A percentile compares a stretch with the other conserved stretches of the same genome.
Conservation (phyloP, 1,140 invertebrate genomes). For the Venustaconcha ellipsiformis region DNA sequence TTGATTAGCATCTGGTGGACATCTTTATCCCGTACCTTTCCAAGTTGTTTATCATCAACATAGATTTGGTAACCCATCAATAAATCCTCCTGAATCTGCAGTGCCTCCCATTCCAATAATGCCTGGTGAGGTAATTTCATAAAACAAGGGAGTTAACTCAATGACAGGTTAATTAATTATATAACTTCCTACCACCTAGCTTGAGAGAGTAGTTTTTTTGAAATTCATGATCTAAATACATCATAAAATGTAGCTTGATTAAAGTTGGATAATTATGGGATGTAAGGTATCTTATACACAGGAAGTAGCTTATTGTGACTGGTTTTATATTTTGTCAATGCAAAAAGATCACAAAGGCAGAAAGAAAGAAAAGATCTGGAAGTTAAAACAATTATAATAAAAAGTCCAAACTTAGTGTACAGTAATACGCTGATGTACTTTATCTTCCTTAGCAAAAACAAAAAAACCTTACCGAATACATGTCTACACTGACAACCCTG, state of each 20-base stretch:
- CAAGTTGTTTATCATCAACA: conserved; percentile 58
- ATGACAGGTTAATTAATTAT: neutral
- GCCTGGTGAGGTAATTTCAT: conserved; percentile 35
- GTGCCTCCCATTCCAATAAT: conserved; percentile 58
- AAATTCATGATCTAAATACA: conserved; percentile 2
- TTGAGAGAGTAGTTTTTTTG: neutral
- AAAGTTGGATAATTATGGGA: too few relatives aligned
- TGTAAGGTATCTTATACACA: too few relatives aligned
- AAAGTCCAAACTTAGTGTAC: neutral
- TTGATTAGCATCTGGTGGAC: conserved; percentile 57
- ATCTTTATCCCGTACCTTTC: conserved; percentile 42
- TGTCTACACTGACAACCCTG: conserved; percentile 54
- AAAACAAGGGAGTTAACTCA: neutral
- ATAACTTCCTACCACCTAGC: neutral
- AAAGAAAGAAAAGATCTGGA: neutral
- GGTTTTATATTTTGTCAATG: neutral
- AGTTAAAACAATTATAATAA: neutral
- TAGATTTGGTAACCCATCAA: conserved; percentile 61
- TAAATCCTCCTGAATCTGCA: conserved; percentile 47
- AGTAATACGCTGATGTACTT: neutral
- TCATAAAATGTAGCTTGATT: neutral
- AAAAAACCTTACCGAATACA: conserved; percentile 52
- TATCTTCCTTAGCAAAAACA: neutral
- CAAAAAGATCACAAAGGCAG: neutral
- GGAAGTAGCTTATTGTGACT: too few relatives aligned